These are phyloP conservation scores for Puma concolor DNA, from an alignment of 2,113 vertebrate genomes.

Conservation along the genomic window DNA sequence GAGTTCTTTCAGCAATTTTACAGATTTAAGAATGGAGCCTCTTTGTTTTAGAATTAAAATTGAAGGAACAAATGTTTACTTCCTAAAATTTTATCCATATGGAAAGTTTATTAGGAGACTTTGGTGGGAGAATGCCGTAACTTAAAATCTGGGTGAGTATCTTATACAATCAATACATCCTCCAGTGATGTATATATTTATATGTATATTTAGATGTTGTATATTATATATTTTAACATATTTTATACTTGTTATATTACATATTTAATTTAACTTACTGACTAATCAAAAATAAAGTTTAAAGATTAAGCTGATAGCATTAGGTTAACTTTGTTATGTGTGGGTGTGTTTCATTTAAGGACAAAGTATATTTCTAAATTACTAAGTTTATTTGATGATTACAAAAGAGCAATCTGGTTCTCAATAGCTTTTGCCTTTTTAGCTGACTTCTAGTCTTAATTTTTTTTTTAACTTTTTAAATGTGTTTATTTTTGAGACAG, in stretches of 20 bases:
- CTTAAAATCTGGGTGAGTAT: not conserved
- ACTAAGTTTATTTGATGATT: not conserved
- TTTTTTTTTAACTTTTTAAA: not conserved
- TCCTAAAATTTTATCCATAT: not conserved
- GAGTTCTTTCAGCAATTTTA: not conserved
- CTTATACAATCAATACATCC: not conserved
- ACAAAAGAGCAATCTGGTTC: not conserved
- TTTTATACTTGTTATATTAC: not conserved
- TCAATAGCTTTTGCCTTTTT: not conserved
- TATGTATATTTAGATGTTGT: not conserved
- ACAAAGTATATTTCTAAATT: slow-evolving; percentile 6
- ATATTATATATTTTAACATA: not conserved
- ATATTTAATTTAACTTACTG: not conserved
- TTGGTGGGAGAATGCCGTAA: not conserved
- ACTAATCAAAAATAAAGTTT: not conserved
- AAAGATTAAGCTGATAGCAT: not conserved
- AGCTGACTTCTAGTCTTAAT: not conserved
- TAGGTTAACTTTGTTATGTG: not conserved
- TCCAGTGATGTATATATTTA: not conserved
- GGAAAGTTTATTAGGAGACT: not conserved
- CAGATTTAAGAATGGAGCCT: not conserved
- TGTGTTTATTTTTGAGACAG: too few relatives aligned
- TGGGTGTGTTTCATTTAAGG: not conserved
- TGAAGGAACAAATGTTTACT: not conserved
- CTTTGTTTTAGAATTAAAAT: not conserved